These are phyloP conservation scores for Elysia crispata DNA, from an alignment of 2,888 invertebrate species.

Conservation along the genomic window DNA sequence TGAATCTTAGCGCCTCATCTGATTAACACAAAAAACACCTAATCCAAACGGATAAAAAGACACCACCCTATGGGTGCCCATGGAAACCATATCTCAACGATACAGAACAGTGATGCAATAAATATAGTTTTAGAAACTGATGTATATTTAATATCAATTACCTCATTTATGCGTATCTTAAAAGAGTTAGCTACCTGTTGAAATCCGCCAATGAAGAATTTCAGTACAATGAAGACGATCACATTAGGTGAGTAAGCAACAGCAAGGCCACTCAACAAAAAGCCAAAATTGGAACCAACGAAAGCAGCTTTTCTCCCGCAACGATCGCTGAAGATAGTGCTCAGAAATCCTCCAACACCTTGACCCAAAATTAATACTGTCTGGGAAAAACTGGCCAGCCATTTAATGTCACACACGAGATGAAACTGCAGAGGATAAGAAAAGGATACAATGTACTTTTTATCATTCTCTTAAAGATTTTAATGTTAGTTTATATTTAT, in stretches of 20 bases:
- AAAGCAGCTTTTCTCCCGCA: constrained; percentile 61
- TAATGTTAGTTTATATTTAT: no score
- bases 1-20: no score
- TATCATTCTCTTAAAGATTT: no score
- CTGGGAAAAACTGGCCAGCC: constrained; percentile 65
- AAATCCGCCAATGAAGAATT: constrained; percentile 60
- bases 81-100: no score
- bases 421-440: no score
- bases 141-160: no score
- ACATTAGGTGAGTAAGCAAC: constrained; percentile 54
- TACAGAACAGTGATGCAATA: no score
- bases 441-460: no score
- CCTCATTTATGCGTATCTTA: background rate
- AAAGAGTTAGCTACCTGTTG: constrained; percentile 55
- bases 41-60: no score
- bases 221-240: constrained; percentile 55
- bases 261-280: constrained; percentile 51
- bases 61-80: no score
- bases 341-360: constrained; percentile 64
- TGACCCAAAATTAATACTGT: constrained; percentile 67
- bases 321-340: constrained; percentile 66
- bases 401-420: constrained; percentile 65
- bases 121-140: no score
- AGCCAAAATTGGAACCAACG: constrained; percentile 50
- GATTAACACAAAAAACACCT: no score